Base-by-base conservation (phyloP, 30 jellyfish, hydroid and myxozoan species). In the Sanderia malayensis region DNA sequence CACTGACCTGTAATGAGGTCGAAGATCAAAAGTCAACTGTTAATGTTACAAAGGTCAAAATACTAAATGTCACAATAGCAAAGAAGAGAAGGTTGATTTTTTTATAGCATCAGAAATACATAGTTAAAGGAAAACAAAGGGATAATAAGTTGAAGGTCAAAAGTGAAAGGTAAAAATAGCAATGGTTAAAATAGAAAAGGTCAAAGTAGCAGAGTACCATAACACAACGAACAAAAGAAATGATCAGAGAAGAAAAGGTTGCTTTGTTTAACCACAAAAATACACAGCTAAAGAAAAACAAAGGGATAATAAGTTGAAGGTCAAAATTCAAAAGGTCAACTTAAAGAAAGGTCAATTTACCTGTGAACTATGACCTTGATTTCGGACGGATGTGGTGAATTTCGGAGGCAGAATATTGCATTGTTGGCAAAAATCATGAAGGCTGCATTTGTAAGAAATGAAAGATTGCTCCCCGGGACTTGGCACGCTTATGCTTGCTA, bases 401-500 rank as follows among this genome's bases (percentile, higher is more conserved):
- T 95, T 58, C 31, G 99, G 99, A 24, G 99, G 99, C 18, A 84
- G 83, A 55, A 92, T 84, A 79, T 86, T 92, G 72, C 99, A 92
- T 72, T 92, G 99, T 53, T 92, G 99, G 52, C 99, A 92, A 82
- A 85, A 92, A 71, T 92, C 99, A 47, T 92, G 99, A n/a, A 92
- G 62, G 61, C 99, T 92, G 95, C 99, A 92, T 84, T 92, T 92
- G 76, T 92, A 92, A 10, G 99, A 92, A 15, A 92, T 92, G 71
- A 92, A 92, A 2, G 96, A 85, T 9, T 83, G 89, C 59, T 92
- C 99, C 1, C 96, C 99, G 2, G 95, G 96, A 55, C 99, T 81
- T 31, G 99, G 99, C 21, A 92, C 99, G 8, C 96, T 87, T 4
- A 92, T 92, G 73, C 86, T 82, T 26, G 94, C 99, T 92, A 76